These are phyloP conservation scores for Sesia apiformis DNA, from an alignment of 2,888 invertebrate genomes.

Conservation along the genomic window DNA sequence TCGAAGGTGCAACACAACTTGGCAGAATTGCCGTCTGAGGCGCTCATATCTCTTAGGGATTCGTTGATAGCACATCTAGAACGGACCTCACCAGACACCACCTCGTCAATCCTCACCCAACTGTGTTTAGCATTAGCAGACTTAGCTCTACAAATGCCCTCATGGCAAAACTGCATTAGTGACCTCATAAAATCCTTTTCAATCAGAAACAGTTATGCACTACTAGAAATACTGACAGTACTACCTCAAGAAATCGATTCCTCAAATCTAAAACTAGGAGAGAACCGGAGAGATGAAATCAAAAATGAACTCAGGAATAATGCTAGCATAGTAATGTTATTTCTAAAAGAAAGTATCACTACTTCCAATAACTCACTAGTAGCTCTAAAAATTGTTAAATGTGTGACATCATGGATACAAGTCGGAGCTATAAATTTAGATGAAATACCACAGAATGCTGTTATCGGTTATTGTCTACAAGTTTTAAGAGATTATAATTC, in stretches of 20 bases:
- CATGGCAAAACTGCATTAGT: slow-evolving; percentile 91
- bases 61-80: slow-evolving; percentile 92
- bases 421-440: slow-evolving; percentile 86
- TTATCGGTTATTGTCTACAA: slow-evolving; percentile 83
- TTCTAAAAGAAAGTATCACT: slow-evolving; percentile 84
- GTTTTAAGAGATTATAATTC: slow-evolving; percentile 77
- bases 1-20: slow-evolving; percentile 94
- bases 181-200: slow-evolving; percentile 89
- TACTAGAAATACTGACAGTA: slow-evolving; percentile 93
- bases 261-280: slow-evolving; percentile 86
- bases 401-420: slow-evolving; percentile 94
- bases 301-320: slow-evolving; percentile 84
- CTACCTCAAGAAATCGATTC: slow-evolving; percentile 96
- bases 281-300: slow-evolving; percentile 91
- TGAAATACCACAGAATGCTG: slow-evolving; percentile 81
- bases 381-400: slow-evolving; percentile 84
- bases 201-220: slow-evolving; percentile 81
- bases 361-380: slow-evolving; percentile 79
- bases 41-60: slow-evolving; percentile 90
- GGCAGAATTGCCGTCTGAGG: slow-evolving; percentile 90
- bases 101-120: slow-evolving; percentile 91
- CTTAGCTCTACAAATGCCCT: slow-evolving; percentile 92
- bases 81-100: slow-evolving; percentile 85
- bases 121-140: slow-evolving; percentile 95
- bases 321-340: slow-evolving; percentile 84